A percentile compares a stretch with the other conserved stretches of the same genome.
These are phyloP conservation scores for Alauda arvensis DNA, from an alignment of 2,797 vertebrate species.

Conservation along the genomic window DNA sequence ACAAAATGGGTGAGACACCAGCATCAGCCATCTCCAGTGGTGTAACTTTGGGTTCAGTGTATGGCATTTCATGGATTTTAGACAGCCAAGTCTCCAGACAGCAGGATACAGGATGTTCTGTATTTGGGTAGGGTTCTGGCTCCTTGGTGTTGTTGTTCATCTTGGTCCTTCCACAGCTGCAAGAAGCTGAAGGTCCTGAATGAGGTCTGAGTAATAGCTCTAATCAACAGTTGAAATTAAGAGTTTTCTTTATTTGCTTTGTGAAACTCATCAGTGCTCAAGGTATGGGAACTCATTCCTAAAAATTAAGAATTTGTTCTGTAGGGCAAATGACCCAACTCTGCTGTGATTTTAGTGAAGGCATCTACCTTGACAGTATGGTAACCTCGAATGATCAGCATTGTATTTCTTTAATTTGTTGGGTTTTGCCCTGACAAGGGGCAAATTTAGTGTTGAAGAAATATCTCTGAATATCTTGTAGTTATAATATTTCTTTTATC, in stretches of 20 bases:
- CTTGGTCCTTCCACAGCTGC: neutral
- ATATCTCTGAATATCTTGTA: neutral
- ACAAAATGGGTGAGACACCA: neutral
- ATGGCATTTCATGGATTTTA: neutral
- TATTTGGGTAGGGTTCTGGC: neutral
- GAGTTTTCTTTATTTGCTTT: neutral
- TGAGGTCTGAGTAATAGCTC: neutral
- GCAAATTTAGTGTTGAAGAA: neutral
- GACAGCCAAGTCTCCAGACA: neutral
- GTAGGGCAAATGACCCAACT: neutral
- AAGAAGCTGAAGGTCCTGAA: neutral
- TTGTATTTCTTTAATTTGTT: neutral
- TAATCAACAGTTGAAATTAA: neutral
- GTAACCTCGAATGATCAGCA: rapidly evolving
- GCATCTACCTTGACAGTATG: neutral
- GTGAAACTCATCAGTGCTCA: neutral
- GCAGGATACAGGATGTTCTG: neutral
- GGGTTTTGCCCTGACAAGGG: neutral
- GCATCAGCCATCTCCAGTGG: neutral
- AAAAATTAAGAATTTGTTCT: neutral
- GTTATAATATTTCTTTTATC: neutral
- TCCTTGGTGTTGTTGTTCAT: neutral
- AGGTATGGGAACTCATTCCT: neutral
- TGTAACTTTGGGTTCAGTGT: neutral
- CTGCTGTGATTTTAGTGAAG: neutral